phyloP scores from a whole-genome alignment of 2,888 invertebrate genomes.

The Platycheirus rosarum region DNA sequence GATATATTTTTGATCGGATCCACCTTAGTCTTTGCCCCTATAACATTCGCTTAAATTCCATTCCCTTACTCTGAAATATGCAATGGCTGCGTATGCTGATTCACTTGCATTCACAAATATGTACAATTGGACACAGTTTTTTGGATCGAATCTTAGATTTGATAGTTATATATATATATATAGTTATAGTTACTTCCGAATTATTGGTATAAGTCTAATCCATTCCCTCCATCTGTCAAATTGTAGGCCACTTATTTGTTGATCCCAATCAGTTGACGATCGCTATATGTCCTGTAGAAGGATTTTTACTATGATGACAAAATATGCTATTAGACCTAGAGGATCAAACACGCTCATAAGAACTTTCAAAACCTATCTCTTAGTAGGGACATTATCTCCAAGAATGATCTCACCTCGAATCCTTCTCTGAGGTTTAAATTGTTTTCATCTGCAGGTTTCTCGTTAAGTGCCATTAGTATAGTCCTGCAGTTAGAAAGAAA shows the following conservation, averaged over 20 bases:
- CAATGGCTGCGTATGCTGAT: neutral
- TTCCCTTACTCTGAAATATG: neutral
- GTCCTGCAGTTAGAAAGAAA: conserved; percentile 5
- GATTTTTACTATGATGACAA: conserved; percentile 58
- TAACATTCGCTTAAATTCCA: neutral
- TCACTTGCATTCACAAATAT: conserved; percentile 9
- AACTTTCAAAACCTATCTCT: neutral
- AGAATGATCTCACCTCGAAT: neutral
- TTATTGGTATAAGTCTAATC: neutral
- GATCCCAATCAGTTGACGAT: neutral
- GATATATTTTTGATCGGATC: neutral
- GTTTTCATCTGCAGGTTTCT: neutral
- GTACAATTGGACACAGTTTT: neutral
- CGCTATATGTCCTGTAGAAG: neutral
- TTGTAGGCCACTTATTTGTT: neutral
- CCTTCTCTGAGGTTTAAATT: conserved; percentile 2
- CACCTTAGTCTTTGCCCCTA: conserved; percentile 6
- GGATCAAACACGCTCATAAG: conserved; percentile 28
- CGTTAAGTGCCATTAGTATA: conserved; percentile 1
- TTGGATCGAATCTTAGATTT: neutral
- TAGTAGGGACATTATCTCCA: neutral
- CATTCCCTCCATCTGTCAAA: neutral
- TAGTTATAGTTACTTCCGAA: neutral
- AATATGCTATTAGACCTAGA: conserved; percentile 37
- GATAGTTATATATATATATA: neutral